These are phyloP conservation scores for Phrynocephalus vlangalii DNA, from an alignment of 2,797 vertebrate genomes.

Conservation along the genomic window DNA sequence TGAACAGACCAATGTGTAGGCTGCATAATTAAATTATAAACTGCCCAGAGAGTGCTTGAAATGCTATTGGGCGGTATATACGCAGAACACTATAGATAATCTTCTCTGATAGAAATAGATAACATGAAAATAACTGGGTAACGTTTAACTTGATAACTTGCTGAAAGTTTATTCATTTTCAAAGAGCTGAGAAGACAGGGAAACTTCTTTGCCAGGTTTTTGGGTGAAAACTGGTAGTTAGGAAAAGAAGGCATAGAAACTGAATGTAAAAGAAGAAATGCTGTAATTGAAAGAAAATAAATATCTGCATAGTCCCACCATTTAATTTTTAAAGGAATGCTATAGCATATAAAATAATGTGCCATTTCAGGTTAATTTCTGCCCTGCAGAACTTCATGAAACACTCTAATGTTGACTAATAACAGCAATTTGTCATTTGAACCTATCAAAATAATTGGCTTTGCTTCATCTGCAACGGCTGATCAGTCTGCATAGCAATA, in stretches of 20 bases:
- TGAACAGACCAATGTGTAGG: too few relatives aligned
- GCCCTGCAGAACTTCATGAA: constrained; percentile 36
- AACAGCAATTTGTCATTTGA: constrained; percentile 70
- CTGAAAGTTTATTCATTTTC: neutral
- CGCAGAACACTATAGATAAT: neutral
- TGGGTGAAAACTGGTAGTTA: constrained; percentile 15
- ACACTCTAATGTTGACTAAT: constrained; percentile 68
- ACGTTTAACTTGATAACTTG: constrained; percentile 27
- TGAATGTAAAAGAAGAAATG: constrained; percentile 20
- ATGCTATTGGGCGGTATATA: too few relatives aligned
- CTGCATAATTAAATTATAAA: too few relatives aligned
- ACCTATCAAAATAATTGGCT: constrained; percentile 70
- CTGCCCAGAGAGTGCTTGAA: too few relatives aligned
- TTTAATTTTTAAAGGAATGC: constrained; percentile 47
- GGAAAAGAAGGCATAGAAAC: constrained; percentile 37
- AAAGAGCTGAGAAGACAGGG: neutral
- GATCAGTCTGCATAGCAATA: constrained; percentile 66
- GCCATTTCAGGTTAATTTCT: constrained; percentile 38
- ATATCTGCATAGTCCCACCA: neutral
- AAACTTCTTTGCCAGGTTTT: neutral
- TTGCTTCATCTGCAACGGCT: constrained; percentile 64
- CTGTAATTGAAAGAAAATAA: constrained; percentile 41
- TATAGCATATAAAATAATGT: constrained; percentile 41
- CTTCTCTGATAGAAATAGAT: rapidly evolving
- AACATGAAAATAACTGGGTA: neutral